These are phyloP conservation scores for Lamprotornis superbus DNA, from an alignment of 2,113 vertebrate species.

Conservation along the genomic window DNA sequence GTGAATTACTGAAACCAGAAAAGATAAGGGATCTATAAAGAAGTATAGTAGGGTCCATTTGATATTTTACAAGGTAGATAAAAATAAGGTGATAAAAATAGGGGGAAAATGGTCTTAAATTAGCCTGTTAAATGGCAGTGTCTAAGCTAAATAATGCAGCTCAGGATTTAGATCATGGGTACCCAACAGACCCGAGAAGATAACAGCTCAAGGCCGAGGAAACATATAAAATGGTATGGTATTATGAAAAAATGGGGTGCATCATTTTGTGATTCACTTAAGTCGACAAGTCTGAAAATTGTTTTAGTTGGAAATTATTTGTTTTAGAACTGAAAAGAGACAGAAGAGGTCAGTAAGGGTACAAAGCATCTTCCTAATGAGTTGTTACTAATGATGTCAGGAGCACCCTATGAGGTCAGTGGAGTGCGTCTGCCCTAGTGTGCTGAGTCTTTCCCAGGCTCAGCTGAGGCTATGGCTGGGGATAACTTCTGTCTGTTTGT, in stretches of 20 bases:
- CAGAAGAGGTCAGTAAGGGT: background rate
- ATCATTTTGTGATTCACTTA: background rate
- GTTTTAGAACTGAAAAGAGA: background rate
- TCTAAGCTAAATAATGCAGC: background rate
- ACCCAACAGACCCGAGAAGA: background rate
- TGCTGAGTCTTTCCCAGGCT: background rate
- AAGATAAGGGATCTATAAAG: background rate
- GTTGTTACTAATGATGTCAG: background rate
- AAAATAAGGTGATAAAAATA: background rate
- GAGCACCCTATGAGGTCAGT: background rate
- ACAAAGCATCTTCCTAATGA: background rate
- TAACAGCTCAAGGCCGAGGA: fast-evolving
- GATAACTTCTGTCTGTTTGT: background rate
- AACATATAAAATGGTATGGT: background rate
- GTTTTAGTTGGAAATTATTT: background rate
- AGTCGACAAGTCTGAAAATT: background rate
- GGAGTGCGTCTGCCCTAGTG: background rate
- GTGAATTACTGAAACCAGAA: background rate
- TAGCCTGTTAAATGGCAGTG: background rate
- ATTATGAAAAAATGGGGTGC: background rate
- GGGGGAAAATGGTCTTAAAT: background rate
- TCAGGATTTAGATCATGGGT: background rate
- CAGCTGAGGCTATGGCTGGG: background rate
- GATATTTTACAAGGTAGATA: background rate
- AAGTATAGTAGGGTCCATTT: background rate